Evolutionary conservation across 1,140 invertebrate genomes (phyloP), one percentile per base, ranked within the genome.

Genomic region (Zaprionus inermis): DNA sequence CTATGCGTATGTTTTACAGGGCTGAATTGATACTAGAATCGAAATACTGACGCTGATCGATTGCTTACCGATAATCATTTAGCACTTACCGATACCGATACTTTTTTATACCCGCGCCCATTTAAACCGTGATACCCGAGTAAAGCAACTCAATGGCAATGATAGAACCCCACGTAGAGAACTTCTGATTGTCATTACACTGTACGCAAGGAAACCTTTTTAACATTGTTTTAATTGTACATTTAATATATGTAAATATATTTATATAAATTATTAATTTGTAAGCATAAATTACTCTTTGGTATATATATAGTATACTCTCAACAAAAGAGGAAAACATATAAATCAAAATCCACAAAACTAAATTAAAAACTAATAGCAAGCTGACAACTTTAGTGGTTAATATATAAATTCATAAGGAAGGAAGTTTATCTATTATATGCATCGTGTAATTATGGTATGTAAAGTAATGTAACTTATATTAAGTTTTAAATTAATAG

Each of bases 221-320:
- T 16, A 44, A 44, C 9, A 16, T 16, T 2, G 3, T 44, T 49
- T 28, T 54, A n/a, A 14, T 16, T 54, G 24, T 18, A 18, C n/a
- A 44, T 49, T 49, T 49, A 49, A 22, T 49, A 49, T 20, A 20
- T 49, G 10, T 49, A 22, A 49, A 49, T 49, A 22, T 49, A 49
- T 20, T 20, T 49, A 49, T 41, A 49, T n/a, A 49, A 20, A 49
- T 49, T 11, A 49, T 22, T 12, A 46, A 22, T 49, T 20, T 22
- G 11, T 12, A 20, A 49, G 44, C 18, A 12, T 46, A 20, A 9
- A 10, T 16, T 41, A 41, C n/a, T 16, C n/a, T 44, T 41, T 44
- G 38, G n/a, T 16, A 44, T 9, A 7, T 3, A 44, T 20, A 12
- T 49, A n/a, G 2, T 46, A 7, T 9, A 18, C 9, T 49, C 18